Percentiles rank a stretch among this genome's conserved stretches.
These are phyloP conservation scores for Halocaridina rubra DNA, from an alignment of 2,888 invertebrate species.

Conservation along the genomic window DNA sequence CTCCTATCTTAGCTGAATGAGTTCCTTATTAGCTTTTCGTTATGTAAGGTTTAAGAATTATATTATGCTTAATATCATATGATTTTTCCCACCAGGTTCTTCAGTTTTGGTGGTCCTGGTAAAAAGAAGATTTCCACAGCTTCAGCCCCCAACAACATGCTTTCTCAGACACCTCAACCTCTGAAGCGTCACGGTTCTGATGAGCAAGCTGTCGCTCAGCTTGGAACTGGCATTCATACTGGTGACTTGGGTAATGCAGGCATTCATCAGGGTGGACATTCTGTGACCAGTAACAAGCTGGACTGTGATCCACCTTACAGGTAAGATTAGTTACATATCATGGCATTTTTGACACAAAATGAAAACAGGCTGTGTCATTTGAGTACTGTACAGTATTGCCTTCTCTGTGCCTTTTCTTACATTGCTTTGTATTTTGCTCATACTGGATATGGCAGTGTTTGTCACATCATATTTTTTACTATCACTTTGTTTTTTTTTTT, in stretches of 20 bases:
- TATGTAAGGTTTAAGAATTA: too few species aligned
- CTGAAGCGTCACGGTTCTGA: constrained; percentile 59
- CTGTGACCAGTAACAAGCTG: constrained; percentile 29
- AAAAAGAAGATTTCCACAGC: constrained; percentile 82
- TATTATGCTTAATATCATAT: too few species aligned
- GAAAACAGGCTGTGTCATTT: too few species aligned
- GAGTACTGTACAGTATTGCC: too few species aligned
- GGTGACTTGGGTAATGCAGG: constrained; percentile 7
- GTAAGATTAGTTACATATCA: constrained; percentile 46
- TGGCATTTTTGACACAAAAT: too few species aligned
- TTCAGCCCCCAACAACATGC: constrained; percentile 66
- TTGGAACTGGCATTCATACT: constrained; percentile 11
- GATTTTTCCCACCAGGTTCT: constrained; percentile 87
- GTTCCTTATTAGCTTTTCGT: too few species aligned
- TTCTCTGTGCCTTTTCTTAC: too few species aligned
- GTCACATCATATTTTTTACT: too few species aligned
- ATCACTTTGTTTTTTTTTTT: too few species aligned
- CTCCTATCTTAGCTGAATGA: too few species aligned
- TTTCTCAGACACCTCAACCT: constrained; percentile 56
- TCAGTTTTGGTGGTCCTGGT: constrained; percentile 87
- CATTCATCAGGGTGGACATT: constrained; percentile 33
- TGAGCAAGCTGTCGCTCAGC: constrained; percentile 43
- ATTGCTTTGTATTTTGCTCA: too few species aligned
- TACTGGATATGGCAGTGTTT: too few species aligned
- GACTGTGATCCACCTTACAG: constrained; percentile 64